Percentiles rank a stretch among this genome's conserved stretches.
Conservation (phyloP, 2,797 vertebrate species). For the Brachyrhaphis roseni region DNA sequence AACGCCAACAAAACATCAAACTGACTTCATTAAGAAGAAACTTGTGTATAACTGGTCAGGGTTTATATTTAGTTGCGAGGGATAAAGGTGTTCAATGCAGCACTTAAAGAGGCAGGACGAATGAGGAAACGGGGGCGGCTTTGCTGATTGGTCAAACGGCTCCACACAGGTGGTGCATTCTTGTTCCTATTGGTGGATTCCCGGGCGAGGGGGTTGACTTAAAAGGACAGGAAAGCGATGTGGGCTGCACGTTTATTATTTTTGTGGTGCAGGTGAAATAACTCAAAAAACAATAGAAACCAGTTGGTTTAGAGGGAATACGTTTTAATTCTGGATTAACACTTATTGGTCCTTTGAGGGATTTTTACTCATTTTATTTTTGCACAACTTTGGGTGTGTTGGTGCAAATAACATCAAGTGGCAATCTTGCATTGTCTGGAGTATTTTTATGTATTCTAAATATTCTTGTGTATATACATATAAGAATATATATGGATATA, state of each 20-base stretch:
- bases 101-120: conserved; percentile 25
- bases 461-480: neutral
- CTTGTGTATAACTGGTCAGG: conserved; percentile 50
- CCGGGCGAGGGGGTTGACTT: neutral
- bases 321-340: neutral
- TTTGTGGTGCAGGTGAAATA: neutral
- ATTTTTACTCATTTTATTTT: neutral
- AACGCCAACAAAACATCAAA: neutral
- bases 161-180: neutral
- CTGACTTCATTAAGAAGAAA: neutral
- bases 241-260: neutral
- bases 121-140: conserved; percentile 36
- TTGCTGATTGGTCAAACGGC: conserved; percentile 55
- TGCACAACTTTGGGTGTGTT: neutral
- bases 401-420: neutral
- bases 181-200: conserved; percentile 24
- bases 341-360: neutral
- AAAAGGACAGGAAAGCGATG: neutral
- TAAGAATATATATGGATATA: neutral
- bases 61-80: conserved; percentile 7
- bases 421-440: neutral
- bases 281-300: neutral
- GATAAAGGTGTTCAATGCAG: conserved; percentile 3
- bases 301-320: neutral
- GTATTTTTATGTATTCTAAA: neutral